Conservation (phyloP, 2,113 vertebrate genomes). For the Xenopus borealis region DNA sequence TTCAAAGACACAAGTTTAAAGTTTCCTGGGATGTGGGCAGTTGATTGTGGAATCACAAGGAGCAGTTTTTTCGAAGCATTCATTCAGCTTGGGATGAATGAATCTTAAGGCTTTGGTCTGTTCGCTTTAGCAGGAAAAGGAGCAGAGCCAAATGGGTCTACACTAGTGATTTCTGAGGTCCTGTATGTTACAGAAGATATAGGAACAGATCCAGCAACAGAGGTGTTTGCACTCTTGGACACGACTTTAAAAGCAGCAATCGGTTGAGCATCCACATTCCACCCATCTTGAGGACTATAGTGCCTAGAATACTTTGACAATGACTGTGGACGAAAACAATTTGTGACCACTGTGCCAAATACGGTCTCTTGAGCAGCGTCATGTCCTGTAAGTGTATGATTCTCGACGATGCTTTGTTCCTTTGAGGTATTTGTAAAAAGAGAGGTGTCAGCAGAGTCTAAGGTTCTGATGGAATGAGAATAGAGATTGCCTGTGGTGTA, state of each 20-base stretch:
- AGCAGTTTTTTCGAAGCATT: not conserved
- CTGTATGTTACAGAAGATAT: conserved; percentile 69
- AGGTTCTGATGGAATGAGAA: conserved; percentile 39
- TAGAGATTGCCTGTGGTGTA: conserved; percentile 45
- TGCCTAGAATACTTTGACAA: conserved; percentile 93
- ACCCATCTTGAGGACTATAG: conserved; percentile 74
- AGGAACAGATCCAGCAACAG: conserved; percentile 71
- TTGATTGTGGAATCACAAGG: too few relatives aligned
- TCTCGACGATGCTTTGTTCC: conserved; percentile 41
- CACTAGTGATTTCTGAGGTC: conserved; percentile 71
- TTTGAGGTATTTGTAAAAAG: conserved; percentile 30
- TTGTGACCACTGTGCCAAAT: conserved; percentile 59
- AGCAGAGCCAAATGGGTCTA: conserved; percentile 85
- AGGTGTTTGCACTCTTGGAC: conserved; percentile 72
- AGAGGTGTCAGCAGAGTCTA: conserved; percentile 51
- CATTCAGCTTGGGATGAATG: conserved; percentile 4
- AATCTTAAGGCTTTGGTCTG: conserved; percentile 81
- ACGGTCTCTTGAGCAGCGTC: conserved; percentile 60
- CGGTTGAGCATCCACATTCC: conserved; percentile 59
- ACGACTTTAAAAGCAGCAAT: conserved; percentile 84
- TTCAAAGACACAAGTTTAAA: not conserved
- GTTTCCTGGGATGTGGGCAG: too few relatives aligned
- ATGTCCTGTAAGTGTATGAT: conserved; percentile 54
- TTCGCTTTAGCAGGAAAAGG: conserved; percentile 87
- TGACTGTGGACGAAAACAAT: conserved; percentile 82